Evolutionary conservation across 53 echinoderm and acorn worm genomes (phyloP), one percentile per base, ranked within the genome.

Genomic region (Crossaster papposus): DNA sequence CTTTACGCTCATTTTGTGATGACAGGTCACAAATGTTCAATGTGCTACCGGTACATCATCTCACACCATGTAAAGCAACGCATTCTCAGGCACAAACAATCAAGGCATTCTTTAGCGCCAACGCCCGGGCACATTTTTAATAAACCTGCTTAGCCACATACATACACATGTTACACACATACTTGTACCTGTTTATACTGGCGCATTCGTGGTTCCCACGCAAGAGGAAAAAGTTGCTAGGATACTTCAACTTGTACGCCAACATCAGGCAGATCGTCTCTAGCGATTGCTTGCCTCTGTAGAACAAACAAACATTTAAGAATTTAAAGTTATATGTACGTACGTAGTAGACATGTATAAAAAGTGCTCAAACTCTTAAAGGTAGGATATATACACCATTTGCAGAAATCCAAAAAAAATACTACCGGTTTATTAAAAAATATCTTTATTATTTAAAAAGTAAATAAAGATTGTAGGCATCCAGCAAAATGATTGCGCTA

Each of bases 121-220:
- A 58, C 58, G 58, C 22, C 58, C 58, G 3, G 22, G 58, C 58
- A 58, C 15, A 15, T 20, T 20, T 15, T 20, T 20, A 58, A 58
- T 20, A 20, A 20, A 20, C 58, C 58, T 58, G 58, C 22, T 20
- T 17, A 11, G 17, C 58, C 58, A 58, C 44, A 44, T 44, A 52
- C 53, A 7, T 13, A 7, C 13, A 7, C 53, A 7, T 13, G 8
- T 13, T 13, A 52, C 53, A 52, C 53, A 52, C 13, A 13, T 22
- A 64, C 55, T 71, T 86, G 83, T 89, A 97, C 97, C 97, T 97
- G 81, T 95, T 97, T 81, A 95, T 95, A 70, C 95, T 97, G 62
- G 97, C 97, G 89, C 97, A 97, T 85, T 97, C 97, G 62, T 97
- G 97, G 71, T 97, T 97, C 70, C 97, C 97, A 53, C 97, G 83